Conservation (phyloP, 2,113 vertebrate genomes). For the Hyla sarda region DNA sequence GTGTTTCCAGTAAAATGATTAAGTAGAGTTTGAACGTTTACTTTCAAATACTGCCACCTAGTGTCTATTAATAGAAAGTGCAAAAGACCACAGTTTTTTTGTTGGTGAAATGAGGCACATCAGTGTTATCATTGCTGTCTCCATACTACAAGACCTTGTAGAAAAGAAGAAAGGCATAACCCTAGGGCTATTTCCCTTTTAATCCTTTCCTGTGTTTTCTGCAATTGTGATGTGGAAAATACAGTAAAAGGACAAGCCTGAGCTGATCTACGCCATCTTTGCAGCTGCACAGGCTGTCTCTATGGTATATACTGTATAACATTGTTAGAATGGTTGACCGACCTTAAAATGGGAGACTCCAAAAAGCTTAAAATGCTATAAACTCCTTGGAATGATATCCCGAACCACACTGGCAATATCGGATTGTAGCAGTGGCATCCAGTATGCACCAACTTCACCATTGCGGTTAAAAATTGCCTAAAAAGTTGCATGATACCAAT, state of each 20-base stretch:
- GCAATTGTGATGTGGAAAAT: neutral
- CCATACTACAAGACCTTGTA: neutral
- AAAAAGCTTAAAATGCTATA: no score
- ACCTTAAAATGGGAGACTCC: no score
- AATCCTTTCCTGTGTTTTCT: neutral
- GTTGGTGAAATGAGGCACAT: no score
- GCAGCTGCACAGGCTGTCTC: no score
- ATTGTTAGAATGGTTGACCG: no score
- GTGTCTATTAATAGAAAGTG: neutral
- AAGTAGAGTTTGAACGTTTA: neutral
- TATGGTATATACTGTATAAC: no score
- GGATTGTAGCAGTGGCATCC: no score
- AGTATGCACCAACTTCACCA: no score
- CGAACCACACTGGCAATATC: no score
- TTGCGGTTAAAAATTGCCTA: no score
- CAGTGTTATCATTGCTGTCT: neutral
- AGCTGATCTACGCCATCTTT: neutral
- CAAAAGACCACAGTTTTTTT: neutral
- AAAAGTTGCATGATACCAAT: no score
- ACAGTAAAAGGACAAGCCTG: neutral
- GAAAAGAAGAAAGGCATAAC: neutral
- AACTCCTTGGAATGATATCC: no score
- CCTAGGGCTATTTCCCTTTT: neutral
- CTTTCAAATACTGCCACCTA: conserved; percentile 53
- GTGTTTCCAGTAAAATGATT: neutral